phyloP scores from a whole-genome alignment of 2,888 invertebrate species.

The Ashinkailepas kermadecensis region DNA sequence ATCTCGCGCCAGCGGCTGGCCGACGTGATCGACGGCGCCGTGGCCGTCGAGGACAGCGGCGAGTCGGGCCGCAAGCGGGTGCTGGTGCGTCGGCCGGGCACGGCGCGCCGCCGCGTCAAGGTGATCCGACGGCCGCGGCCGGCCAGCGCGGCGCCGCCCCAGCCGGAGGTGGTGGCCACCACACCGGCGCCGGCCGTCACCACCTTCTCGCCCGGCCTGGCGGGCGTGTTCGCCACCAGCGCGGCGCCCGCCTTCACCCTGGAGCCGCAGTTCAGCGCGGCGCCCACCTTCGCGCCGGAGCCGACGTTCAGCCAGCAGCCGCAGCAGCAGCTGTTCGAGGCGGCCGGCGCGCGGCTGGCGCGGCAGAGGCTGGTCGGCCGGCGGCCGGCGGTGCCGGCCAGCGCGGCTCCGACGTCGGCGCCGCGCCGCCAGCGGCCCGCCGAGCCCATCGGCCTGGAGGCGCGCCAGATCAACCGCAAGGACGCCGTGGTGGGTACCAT shows the following conservation, averaged over 20 bases:
- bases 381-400: neutral
- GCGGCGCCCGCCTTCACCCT: neutral
- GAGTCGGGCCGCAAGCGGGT: neutral
- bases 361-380: neutral
- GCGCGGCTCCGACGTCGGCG: neutral
- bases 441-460: neutral
- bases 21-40: conserved; percentile 18
- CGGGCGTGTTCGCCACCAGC: neutral
- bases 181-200: neutral
- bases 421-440: neutral
- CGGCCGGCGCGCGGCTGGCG: neutral
- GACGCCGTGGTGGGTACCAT: conserved; percentile 60
- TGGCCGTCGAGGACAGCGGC: conserved; percentile 12
- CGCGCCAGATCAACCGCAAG: conserved; percentile 1
- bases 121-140: conserved; percentile 12
- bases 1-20: conserved; percentile 18
- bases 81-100: conserved; percentile 7
- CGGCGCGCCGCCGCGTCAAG: conserved; percentile 1
- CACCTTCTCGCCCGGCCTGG: neutral
- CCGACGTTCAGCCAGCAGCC: neutral
- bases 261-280: neutral
- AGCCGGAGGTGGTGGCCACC: neutral
- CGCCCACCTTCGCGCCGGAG: neutral
- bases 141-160: neutral
- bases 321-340: neutral